Evolutionary conservation across 2,797 vertebrate species (phyloP).

Genomic region (Chelidonichthys spinosus): DNA sequence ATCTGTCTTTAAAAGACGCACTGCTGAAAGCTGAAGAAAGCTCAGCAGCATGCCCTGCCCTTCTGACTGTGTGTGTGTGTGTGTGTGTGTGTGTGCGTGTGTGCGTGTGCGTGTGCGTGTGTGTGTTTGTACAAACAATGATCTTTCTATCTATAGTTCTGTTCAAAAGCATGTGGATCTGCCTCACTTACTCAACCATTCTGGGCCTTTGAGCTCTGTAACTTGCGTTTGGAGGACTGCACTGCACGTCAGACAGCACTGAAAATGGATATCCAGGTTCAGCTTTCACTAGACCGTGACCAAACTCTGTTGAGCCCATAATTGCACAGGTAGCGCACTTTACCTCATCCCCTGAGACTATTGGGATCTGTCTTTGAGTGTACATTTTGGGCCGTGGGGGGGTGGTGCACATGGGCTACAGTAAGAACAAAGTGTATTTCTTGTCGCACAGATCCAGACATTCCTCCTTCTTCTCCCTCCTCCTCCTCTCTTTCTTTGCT

Average conservation of each 20-base stretch:
- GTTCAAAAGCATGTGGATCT: conserved; percentile 53
- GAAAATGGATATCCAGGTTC: conserved; percentile 67
- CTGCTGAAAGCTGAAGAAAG: conserved; percentile 23
- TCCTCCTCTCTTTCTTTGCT: conserved; percentile 41
- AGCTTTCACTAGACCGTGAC: conserved; percentile 74
- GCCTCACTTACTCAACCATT: conserved; percentile 56
- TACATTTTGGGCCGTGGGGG: conserved; percentile 4
- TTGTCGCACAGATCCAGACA: conserved; percentile 25
- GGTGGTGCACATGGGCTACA: background rate
- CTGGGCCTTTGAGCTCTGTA: conserved; percentile 47
- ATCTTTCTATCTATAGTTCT: conserved; percentile 64
- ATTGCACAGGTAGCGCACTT: conserved; percentile 75
- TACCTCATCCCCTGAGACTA: conserved; percentile 62
- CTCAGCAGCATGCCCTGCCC: conserved; percentile 49
- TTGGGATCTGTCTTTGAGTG: conserved; percentile 41
- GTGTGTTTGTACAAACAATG: conserved; percentile 59
- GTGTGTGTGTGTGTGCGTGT: conserved; percentile 16
- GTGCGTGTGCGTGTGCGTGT: conserved; percentile 10
- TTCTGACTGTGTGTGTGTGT: conserved; percentile 7
- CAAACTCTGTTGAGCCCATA: conserved; percentile 73
- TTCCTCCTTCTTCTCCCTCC: conserved; percentile 32
- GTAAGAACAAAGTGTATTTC: conserved; percentile 33
- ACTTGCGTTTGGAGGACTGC: conserved; percentile 44
- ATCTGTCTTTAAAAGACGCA: conserved; percentile 32
- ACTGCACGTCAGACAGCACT: conserved; percentile 31